Conservation (phyloP, 2,113 vertebrate species). For the Percina caprodes region DNA sequence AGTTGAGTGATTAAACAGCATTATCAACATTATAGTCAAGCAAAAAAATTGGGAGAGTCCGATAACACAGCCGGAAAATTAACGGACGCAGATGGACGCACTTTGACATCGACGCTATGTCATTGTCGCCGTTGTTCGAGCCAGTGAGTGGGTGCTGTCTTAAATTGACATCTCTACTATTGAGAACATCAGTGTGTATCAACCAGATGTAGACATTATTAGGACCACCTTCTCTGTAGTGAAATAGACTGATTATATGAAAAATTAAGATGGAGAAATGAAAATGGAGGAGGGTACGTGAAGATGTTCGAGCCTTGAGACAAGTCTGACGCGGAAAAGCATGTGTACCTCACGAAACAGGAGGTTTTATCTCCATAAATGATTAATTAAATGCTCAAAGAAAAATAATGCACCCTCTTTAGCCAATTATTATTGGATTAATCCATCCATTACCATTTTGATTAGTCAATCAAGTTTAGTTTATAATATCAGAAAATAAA, state of each 20-base stretch:
- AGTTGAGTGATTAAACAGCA: slow-evolving; percentile 66
- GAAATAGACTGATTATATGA: not conserved
- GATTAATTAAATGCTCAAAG: not conserved
- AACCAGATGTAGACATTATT: not conserved
- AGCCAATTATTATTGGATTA: not conserved
- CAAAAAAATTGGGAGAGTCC: slow-evolving; percentile 50
- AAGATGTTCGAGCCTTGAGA: not conserved
- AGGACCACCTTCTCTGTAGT: slow-evolving; percentile 10
- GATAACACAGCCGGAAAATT: slow-evolving; percentile 54
- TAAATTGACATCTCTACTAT: not conserved
- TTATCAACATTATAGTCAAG: slow-evolving; percentile 58
- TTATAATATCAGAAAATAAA: too few relatives aligned
- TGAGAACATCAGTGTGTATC: not conserved
- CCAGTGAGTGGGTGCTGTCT: slow-evolving; percentile 39
- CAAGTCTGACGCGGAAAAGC: not conserved
- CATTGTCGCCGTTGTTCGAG: not conserved
- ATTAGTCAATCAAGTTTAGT: not conserved
- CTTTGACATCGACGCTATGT: slow-evolving; percentile 50
- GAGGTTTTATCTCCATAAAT: not conserved
- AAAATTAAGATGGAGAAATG: not conserved
- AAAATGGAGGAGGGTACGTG: not conserved
- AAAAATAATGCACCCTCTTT: not conserved
- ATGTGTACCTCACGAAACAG: not conserved
- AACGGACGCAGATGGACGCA: slow-evolving; percentile 58
- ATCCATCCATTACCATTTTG: not conserved